These are phyloP conservation scores for Blomia tropicalis DNA, from an alignment of 2,888 invertebrate species.

Conservation along the genomic window DNA sequence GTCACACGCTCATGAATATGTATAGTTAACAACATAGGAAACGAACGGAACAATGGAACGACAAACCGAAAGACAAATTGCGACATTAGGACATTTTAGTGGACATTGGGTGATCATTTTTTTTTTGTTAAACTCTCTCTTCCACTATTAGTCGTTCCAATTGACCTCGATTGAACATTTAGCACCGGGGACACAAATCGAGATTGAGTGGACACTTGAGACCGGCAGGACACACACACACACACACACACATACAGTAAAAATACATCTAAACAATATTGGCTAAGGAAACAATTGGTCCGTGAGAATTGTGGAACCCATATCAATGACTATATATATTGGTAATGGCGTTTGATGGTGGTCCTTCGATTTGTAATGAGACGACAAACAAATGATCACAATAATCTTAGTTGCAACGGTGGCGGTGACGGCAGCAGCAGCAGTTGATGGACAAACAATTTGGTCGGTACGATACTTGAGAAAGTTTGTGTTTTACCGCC, in stretches of 20 bases:
- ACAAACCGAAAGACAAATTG: constrained; percentile 1
- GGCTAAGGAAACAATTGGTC: neutral
- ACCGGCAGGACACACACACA: neutral
- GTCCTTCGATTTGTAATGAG: neutral
- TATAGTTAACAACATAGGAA: too few species aligned
- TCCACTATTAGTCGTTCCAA: neutral
- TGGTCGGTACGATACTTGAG: neutral
- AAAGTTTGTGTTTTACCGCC: too few species aligned
- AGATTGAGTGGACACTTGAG: constrained; percentile 4
- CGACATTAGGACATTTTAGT: neutral
- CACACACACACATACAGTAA: neutral
- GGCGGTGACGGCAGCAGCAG: too few species aligned
- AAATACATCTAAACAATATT: too few species aligned
- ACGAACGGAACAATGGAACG: neutral
- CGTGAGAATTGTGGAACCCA: constrained; percentile 10
- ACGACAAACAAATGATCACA: neutral
- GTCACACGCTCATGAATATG: too few species aligned
- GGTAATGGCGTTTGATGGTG: neutral
- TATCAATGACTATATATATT: too few species aligned
- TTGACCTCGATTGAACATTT: constrained; percentile 3
- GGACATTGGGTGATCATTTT: neutral
- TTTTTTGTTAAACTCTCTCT: neutral
- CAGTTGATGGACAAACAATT: constrained; percentile 6
- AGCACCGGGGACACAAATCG: too few species aligned
- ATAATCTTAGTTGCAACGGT: too few species aligned